Base-by-base conservation (phyloP, 2,797 vertebrate genomes). In the Steatocranus sp. region DNA sequence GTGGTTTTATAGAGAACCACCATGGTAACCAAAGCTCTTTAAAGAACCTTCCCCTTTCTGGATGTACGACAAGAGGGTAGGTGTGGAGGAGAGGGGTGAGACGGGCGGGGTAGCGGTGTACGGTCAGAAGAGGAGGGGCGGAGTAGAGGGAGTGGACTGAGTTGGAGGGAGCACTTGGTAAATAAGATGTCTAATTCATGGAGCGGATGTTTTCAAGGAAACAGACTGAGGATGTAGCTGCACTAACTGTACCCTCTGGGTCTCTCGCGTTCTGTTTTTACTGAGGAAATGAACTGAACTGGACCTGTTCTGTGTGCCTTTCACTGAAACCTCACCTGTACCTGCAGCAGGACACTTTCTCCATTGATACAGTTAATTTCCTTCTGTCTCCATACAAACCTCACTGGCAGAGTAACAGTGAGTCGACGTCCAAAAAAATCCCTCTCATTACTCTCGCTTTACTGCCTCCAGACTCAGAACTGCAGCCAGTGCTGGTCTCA, bases 141-240 rank as follows among this genome's bases (percentile, higher is more conserved):
- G 43, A 66, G 84, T 2, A 17, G 76, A 41, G 53, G 53, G 75
- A 70, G 78, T 12, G 81, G 66, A 68, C 50, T 53, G 87, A 76
- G 75, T 80, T 11, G 85, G 83, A 54, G 85, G 92, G 85, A 84
- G 83, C 14, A 48, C 89, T 90, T 36, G 49, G 91, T 91, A 94
- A 96, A 96, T 95, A 96, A 96, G 91, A 95, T 93, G 89, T 93
- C 92, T 93, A 90, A 96, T 96, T 96, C 95, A 95, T 95, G 83
- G 75, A 94, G 93, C 93, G 96, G 96, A 96, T 97, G 95, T 97
- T 97, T 96, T 96, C 89, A 95, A 95, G 95, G 96, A 97, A 96
- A 95, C 93, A 91, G 89, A 84, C 91, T 88, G 92, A 95, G 94
- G 94, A 96, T 91, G 92, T 92, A 92, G 88, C 94, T 86, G 88